phyloP scores from a whole-genome alignment of 2,113 vertebrate genomes.

The Nothobranchius furzeri region DNA sequence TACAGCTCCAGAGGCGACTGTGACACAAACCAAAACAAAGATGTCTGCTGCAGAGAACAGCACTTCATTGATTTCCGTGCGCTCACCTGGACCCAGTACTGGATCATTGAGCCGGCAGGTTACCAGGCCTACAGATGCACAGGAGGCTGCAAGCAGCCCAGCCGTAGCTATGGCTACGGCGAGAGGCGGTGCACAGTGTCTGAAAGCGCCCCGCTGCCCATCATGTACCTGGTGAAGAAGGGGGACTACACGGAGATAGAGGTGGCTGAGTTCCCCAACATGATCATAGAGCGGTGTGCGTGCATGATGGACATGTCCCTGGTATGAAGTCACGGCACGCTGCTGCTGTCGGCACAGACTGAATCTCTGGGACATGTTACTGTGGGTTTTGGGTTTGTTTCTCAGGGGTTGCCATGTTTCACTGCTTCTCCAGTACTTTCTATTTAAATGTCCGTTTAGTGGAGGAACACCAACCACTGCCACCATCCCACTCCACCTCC shows the following conservation, averaged over 20 bases:
- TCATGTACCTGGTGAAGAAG: constrained; percentile 90
- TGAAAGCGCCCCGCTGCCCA: constrained; percentile 83
- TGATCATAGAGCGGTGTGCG: constrained; percentile 86
- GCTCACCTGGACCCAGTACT: constrained; percentile 85
- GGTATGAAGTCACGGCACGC: constrained; percentile 64
- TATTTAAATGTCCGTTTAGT: constrained; percentile 63
- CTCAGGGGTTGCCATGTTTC: constrained; percentile 51
- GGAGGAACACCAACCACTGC: constrained; percentile 28
- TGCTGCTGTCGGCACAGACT: not conserved
- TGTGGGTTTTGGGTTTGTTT: not conserved
- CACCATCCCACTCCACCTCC: constrained; percentile 10
- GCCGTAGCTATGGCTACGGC: constrained; percentile 75
- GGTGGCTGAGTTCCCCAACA: constrained; percentile 88
- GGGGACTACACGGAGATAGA: constrained; percentile 90
- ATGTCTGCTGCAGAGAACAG: constrained; percentile 83
- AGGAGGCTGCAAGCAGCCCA: constrained; percentile 81
- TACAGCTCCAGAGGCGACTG: constrained; percentile 85
- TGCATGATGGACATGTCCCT: constrained; percentile 81
- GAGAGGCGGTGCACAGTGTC: constrained; percentile 79
- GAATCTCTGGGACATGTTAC: not conserved
- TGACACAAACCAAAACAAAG: constrained; percentile 54
- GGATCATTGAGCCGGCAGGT: constrained; percentile 85
- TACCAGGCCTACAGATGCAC: constrained; percentile 85
- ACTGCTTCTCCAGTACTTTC: constrained; percentile 67
- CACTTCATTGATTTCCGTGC: constrained; percentile 85